Conservation (phyloP, 2,113 vertebrate genomes). For the Zosterops hypoxanthus region DNA sequence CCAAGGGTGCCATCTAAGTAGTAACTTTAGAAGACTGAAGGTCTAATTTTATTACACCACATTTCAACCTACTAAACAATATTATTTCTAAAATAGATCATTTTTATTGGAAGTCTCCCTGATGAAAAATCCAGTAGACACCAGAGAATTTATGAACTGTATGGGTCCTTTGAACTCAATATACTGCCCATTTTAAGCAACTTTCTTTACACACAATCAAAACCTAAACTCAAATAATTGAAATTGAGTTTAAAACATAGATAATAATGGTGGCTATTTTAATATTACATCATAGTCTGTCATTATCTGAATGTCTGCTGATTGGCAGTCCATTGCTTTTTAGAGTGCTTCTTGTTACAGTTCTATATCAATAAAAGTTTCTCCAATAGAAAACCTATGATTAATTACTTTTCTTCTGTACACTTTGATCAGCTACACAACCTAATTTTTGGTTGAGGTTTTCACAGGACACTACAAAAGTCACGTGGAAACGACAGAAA, state of each 20-base stretch:
- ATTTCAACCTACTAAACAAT: slow-evolving; percentile 92
- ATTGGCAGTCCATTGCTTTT: not conserved
- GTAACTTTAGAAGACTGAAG: slow-evolving; percentile 88
- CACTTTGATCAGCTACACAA: not conserved
- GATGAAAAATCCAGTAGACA: slow-evolving; percentile 87
- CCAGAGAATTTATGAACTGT: slow-evolving; percentile 86
- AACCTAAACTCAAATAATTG: slow-evolving; percentile 57
- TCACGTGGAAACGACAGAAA: slow-evolving; percentile 19
- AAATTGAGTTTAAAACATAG: not conserved
- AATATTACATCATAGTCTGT: not conserved
- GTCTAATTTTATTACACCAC: slow-evolving; percentile 92
- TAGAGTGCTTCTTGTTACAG: not conserved
- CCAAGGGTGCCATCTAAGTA: slow-evolving; percentile 87
- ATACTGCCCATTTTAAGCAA: slow-evolving; percentile 81
- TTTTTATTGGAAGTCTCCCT: slow-evolving; percentile 89
- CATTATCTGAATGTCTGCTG: not conserved
- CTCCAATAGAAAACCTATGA: slow-evolving; percentile 18
- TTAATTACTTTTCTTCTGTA: slow-evolving; percentile 37
- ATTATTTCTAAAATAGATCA: slow-evolving; percentile 91
- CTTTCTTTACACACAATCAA: slow-evolving; percentile 72
- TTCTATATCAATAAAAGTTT: not conserved
- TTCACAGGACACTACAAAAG: not conserved
- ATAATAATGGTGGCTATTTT: not conserved
- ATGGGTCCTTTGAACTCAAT: slow-evolving; percentile 82
- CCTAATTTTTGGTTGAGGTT: slow-evolving; percentile 11